These are phyloP conservation scores for Carlito syrichta DNA, from an alignment of 2,113 vertebrate genomes.

Conservation along the genomic window DNA sequence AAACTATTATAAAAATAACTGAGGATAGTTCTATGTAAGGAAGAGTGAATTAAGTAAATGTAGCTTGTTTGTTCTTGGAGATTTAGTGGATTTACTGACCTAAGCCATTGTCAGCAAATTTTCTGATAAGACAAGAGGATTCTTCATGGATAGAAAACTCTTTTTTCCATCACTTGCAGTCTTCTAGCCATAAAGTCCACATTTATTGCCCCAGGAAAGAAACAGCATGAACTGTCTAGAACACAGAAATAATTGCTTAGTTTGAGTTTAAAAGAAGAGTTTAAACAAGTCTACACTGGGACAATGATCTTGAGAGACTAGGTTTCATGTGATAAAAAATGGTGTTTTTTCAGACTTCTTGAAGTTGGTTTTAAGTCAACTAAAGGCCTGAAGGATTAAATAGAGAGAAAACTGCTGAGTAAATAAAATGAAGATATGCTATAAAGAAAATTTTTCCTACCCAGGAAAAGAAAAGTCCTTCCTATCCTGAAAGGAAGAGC, in stretches of 20 bases:
- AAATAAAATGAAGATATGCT: background rate
- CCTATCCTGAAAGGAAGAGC: background rate
- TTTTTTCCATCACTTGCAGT: background rate
- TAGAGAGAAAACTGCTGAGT: background rate
- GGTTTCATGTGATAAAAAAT: background rate
- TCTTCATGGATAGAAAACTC: background rate
- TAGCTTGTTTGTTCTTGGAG: background rate
- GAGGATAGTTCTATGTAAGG: background rate
- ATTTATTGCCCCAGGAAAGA: conserved; percentile 18
- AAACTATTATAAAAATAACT: background rate
- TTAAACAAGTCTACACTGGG: background rate
- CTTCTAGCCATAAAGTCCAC: background rate
- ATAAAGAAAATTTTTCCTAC: background rate
- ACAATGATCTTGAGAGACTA: background rate
- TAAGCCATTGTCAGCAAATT: background rate
- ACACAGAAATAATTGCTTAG: conserved; percentile 11
- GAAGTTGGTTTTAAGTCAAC: background rate
- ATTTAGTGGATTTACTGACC: background rate
- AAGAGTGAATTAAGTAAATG: background rate
- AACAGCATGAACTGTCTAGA: background rate
- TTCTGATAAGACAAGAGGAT: background rate
- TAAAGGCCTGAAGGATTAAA: background rate
- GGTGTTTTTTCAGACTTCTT: background rate
- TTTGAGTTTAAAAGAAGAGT: background rate
- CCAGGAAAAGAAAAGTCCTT: background rate